These are phyloP conservation scores for Scelioninae gen. 1 DNA, from an alignment of 2,888 invertebrate species.

Conservation along the genomic window DNA sequence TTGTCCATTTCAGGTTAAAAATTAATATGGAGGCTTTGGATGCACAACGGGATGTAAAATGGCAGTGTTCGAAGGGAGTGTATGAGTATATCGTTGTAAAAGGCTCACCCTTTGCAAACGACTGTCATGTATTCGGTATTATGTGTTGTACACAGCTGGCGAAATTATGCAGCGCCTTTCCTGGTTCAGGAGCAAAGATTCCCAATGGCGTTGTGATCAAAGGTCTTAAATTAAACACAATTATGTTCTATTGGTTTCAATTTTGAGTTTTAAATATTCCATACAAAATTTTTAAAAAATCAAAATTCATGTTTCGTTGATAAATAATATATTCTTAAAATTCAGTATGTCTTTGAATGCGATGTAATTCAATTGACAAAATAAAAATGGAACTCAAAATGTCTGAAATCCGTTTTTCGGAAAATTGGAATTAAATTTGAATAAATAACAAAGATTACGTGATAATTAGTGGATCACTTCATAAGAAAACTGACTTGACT, in stretches of 20 bases:
- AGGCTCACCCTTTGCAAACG: slow-evolving; percentile 90
- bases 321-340: too few species aligned
- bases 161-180: slow-evolving; percentile 89
- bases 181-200: slow-evolving; percentile 87
- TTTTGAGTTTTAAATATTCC: neutral
- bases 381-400: too few species aligned
- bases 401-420: too few species aligned
- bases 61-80: slow-evolving; percentile 85
- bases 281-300: too few species aligned
- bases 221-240: slow-evolving; percentile 79
- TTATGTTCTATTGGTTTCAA: slow-evolving; percentile 5
- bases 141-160: slow-evolving; percentile 89
- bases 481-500: too few species aligned
- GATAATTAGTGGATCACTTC: too few species aligned
- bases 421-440: too few species aligned
- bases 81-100: slow-evolving; percentile 91
- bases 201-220: slow-evolving; percentile 90
- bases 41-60: slow-evolving; percentile 74
- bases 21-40: slow-evolving; percentile 29
- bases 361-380: too few species aligned
- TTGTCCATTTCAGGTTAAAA: slow-evolving; percentile 58
- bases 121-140: slow-evolving; percentile 91
- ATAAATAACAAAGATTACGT: too few species aligned
- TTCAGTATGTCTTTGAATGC: too few species aligned
- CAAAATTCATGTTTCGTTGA: too few species aligned